A percentile compares a stretch with the other conserved stretches of the same genome.
Conservation (phyloP, 2,888 invertebrate species). For the Mimachlamys varia region DNA sequence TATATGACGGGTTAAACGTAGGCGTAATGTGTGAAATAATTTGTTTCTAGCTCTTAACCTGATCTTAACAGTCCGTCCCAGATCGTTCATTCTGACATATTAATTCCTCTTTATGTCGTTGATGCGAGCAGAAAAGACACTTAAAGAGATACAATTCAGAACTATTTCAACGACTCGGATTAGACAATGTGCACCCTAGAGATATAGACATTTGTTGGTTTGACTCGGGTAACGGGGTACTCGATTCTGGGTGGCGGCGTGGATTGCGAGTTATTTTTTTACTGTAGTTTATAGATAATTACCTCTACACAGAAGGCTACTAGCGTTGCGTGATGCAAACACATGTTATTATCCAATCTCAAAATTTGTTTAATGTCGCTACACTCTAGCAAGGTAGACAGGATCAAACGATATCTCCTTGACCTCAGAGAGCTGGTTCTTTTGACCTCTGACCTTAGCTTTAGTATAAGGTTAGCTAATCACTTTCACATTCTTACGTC, state of each 20-base stretch:
- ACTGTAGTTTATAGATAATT: slow-evolving; percentile 5
- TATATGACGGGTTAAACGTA: slow-evolving; percentile 8
- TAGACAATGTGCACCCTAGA: neutral
- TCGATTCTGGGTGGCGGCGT: slow-evolving; percentile 15
- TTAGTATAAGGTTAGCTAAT: neutral
- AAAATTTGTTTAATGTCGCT: slow-evolving; percentile 24
- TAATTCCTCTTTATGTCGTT: neutral
- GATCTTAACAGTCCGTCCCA: slow-evolving; percentile 3
- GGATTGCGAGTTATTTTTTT: neutral
- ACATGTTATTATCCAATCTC: slow-evolving; percentile 31
- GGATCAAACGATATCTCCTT: slow-evolving; percentile 27
- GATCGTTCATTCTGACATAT: neutral
- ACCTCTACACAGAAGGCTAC: neutral
- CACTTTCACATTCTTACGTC: slow-evolving; percentile 36
- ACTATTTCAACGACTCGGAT: neutral
- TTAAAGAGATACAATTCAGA: slow-evolving; percentile 20
- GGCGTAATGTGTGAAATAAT: slow-evolving; percentile 19
- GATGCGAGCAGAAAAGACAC: slow-evolving; percentile 11
- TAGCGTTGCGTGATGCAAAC: slow-evolving; percentile 10
- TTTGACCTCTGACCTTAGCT: neutral
- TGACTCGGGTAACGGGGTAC: slow-evolving; percentile 2
- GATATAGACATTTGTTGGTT: neutral
- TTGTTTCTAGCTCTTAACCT: slow-evolving; percentile 9
- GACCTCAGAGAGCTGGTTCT: slow-evolving; percentile 26
- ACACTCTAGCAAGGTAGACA: slow-evolving; percentile 28